Evolutionary conservation across 2,113 vertebrate genomes (phyloP).

Genomic region (Todiramphus chloris): DNA sequence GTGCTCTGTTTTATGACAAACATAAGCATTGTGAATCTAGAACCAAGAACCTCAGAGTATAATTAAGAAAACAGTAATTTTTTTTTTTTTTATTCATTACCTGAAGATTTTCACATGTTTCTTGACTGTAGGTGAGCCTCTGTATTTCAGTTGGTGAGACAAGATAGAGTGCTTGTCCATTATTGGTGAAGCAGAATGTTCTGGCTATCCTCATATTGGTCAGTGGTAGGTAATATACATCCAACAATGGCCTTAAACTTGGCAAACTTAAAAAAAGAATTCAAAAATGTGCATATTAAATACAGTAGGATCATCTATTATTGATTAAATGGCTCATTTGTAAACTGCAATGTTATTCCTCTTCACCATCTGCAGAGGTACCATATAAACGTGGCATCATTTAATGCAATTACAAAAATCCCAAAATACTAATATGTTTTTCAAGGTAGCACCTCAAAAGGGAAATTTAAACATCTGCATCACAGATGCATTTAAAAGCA

Average conservation of each 20-base stretch:
- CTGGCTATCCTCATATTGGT: conserved; percentile 99
- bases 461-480: not conserved
- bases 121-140: conserved; percentile 98
- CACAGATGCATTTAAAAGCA: not conserved
- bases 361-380: not conserved
- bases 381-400: not conserved
- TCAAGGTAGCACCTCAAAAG: not conserved
- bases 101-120: conserved; percentile 98
- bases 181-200: conserved; percentile 98
- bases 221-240: conserved; percentile 97
- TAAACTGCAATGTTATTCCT: not conserved
- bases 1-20: not conserved
- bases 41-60: not conserved
- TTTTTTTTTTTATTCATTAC: conserved; percentile 64
- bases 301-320: not conserved
- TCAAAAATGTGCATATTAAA: conserved; percentile 6
- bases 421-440: not conserved
- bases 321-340: not conserved
- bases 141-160: conserved; percentile 98
- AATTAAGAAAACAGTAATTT: not conserved
- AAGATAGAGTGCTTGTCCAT: conserved; percentile 96
- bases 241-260: conserved; percentile 94
- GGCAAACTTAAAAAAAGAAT: conserved; percentile 85
- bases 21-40: not conserved
- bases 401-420: not conserved